These are phyloP conservation scores for Lasioglossum calceatum DNA, from an alignment of 2,888 invertebrate species.

Conservation along the genomic window DNA sequence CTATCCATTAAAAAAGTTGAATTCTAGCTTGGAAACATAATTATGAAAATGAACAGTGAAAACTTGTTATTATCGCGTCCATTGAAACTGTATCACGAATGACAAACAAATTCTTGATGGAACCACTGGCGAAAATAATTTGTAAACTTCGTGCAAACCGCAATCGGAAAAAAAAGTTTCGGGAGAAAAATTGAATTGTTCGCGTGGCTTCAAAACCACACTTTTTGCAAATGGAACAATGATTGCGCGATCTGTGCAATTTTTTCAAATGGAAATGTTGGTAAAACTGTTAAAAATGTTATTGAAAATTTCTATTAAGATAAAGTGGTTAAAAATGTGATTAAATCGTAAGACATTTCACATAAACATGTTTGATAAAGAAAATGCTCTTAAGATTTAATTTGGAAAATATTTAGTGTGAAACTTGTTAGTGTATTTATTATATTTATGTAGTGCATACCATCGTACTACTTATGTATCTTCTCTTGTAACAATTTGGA, in stretches of 20 bases:
- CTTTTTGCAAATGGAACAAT: background rate
- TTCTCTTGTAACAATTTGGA: too few relatives aligned
- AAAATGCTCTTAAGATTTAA: background rate
- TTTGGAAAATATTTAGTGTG: background rate
- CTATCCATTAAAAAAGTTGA: conserved; percentile 6
- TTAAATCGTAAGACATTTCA: background rate
- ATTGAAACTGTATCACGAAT: background rate
- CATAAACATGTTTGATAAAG: background rate
- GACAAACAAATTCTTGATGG: background rate
- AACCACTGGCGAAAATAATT: background rate
- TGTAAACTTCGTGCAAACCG: background rate
- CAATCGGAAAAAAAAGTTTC: background rate
- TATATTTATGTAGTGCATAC: background rate
- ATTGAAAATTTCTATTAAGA: background rate
- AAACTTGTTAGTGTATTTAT: too few relatives aligned
- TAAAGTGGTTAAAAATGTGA: background rate
- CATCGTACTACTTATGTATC: background rate
- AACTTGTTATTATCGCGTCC: background rate
- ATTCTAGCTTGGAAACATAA: background rate
- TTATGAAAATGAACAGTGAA: background rate
- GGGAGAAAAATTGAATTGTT: background rate
- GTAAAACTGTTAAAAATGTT: background rate
- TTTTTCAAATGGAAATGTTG: background rate
- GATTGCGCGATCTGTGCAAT: background rate
- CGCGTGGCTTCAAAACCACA: background rate